phyloP scores from a whole-genome alignment of 2,113 vertebrate species.

The Seriola dumerili region DNA sequence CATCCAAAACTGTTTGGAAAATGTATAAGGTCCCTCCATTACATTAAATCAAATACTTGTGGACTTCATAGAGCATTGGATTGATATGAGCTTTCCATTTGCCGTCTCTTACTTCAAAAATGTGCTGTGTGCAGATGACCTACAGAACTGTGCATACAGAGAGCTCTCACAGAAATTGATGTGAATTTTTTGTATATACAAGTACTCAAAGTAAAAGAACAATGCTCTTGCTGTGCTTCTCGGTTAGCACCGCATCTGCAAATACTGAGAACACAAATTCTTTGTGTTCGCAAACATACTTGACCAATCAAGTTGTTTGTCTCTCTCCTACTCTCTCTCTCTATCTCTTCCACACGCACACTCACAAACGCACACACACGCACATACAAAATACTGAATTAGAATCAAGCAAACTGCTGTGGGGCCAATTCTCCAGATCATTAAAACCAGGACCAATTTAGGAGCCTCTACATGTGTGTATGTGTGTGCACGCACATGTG shows the following conservation, averaged over 20 bases:
- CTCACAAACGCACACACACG: conserved; percentile 24
- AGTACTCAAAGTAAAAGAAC: not conserved
- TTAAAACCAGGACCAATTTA: conserved; percentile 77
- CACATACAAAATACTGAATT: conserved; percentile 25
- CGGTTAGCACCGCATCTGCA: not conserved
- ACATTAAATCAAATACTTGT: not conserved
- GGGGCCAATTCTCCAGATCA: conserved; percentile 56
- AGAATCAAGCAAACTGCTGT: conserved; percentile 57
- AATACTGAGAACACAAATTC: not conserved
- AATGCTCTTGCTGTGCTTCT: not conserved
- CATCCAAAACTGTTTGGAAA: not conserved
- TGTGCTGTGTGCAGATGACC: not conserved
- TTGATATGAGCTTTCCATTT: not conserved
- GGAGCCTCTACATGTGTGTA: conserved; percentile 21
- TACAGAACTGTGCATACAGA: not conserved
- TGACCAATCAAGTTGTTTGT: conserved; percentile 1
- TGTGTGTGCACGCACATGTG: conserved; percentile 23
- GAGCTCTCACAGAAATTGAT: not conserved
- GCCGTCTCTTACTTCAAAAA: not conserved
- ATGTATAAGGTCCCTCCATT: not conserved
- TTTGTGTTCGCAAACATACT: not conserved
- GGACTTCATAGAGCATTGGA: not conserved
- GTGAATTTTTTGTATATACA: not conserved
- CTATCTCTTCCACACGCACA: not conserved
- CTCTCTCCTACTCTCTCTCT: not conserved